phyloP scores from a whole-genome alignment of 1,140 invertebrate genomes.

The Trissolcus basalis region DNA sequence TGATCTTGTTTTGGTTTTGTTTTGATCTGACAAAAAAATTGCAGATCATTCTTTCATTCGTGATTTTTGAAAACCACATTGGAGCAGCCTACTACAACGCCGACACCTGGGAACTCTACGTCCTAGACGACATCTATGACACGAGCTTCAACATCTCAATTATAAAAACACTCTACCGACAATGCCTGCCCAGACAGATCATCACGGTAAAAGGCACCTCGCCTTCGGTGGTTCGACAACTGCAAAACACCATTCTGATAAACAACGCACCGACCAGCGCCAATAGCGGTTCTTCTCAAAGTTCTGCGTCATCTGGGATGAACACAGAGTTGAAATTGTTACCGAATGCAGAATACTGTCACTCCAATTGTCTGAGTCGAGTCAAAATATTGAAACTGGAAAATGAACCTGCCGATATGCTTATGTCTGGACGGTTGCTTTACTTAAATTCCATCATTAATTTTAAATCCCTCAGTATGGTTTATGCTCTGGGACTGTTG shows the following conservation, averaged over 20 bases:
- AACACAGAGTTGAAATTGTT: slow-evolving; percentile 74
- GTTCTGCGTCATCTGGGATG: neutral
- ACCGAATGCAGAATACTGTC: slow-evolving; percentile 78
- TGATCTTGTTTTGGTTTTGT: slow-evolving; percentile 3
- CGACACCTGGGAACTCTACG: slow-evolving; percentile 78
- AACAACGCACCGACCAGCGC: slow-evolving; percentile 53
- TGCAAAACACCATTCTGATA: slow-evolving; percentile 66
- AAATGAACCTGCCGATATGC: slow-evolving; percentile 77
- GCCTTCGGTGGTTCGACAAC: slow-evolving; percentile 73
- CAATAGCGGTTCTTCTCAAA: slow-evolving; percentile 44
- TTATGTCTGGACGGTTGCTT: slow-evolving; percentile 78
- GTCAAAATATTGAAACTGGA: slow-evolving; percentile 80
- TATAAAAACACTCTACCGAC: slow-evolving; percentile 78
- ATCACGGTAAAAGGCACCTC: slow-evolving; percentile 75
- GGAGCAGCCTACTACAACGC: slow-evolving; percentile 83
- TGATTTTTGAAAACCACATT: slow-evolving; percentile 67
- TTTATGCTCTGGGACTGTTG: slow-evolving; percentile 84
- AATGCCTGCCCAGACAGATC: slow-evolving; percentile 80
- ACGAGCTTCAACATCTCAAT: slow-evolving; percentile 66
- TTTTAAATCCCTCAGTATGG: slow-evolving; percentile 80
- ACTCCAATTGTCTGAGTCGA: slow-evolving; percentile 69
- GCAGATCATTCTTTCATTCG: slow-evolving; percentile 49
- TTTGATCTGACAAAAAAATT: no score
- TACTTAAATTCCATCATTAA: slow-evolving; percentile 83
- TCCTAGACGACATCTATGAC: slow-evolving; percentile 70